These are phyloP conservation scores for Yponomeuta evonymella DNA, from an alignment of 2,888 invertebrate species.

Conservation along the genomic window DNA sequence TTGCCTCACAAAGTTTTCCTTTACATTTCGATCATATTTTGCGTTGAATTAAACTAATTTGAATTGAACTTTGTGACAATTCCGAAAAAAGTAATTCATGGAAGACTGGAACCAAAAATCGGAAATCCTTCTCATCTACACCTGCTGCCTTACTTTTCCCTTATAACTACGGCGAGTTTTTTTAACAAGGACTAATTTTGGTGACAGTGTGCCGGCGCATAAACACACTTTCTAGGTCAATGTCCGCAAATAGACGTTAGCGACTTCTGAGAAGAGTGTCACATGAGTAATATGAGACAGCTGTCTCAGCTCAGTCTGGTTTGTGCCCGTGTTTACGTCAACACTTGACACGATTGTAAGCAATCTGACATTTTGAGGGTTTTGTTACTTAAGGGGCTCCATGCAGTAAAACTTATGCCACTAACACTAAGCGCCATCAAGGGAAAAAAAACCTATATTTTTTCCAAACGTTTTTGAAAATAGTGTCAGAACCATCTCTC, in stretches of 20 bases:
- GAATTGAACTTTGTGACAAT: too few species aligned
- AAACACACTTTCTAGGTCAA: not conserved
- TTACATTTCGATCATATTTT: too few species aligned
- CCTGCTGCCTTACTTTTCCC: not conserved
- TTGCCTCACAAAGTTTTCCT: too few species aligned
- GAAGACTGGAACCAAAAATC: not conserved
- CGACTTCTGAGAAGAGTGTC: not conserved
- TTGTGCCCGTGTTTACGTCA: not conserved
- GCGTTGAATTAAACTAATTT: too few species aligned
- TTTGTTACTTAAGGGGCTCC: too few species aligned
- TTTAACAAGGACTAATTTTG: not conserved
- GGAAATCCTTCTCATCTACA: not conserved
- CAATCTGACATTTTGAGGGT: not conserved
- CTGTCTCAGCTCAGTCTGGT: not conserved
- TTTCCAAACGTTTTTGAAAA: too few species aligned
- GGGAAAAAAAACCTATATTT: too few species aligned
- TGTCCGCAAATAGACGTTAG: conserved; percentile 1
- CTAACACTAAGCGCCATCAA: too few species aligned
- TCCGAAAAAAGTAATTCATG: not conserved
- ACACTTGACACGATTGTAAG: not conserved
- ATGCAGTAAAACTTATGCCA: too few species aligned
- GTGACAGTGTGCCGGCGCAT: not conserved
- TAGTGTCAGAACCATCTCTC: too few species aligned
- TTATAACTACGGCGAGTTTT: not conserved
- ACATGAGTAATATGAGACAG: not conserved